A percentile compares a stretch with the other conserved stretches of the same genome.
These are phyloP conservation scores for Staurois parvus DNA, from an alignment of 2,797 vertebrate species.

Conservation along the genomic window DNA sequence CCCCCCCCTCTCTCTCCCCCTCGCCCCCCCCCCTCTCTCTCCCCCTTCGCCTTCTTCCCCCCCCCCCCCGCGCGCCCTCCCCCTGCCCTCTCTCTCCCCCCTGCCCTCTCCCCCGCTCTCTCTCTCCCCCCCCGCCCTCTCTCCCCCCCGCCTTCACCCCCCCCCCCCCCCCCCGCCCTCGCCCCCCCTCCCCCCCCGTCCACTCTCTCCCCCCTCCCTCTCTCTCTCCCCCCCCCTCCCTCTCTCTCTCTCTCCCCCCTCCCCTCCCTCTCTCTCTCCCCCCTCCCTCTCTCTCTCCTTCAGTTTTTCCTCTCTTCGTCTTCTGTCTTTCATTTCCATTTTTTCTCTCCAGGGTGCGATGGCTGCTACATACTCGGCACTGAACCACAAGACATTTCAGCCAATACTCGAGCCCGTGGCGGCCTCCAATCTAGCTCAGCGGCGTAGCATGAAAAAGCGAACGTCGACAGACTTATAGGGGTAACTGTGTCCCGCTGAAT, in stretches of 20 bases:
- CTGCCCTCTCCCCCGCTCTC: neutral
- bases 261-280: neutral
- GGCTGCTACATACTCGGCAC: conserved; percentile 91
- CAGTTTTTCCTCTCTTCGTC: neutral
- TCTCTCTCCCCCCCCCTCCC: neutral
- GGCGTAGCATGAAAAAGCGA: conserved; percentile 97
- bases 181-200: no score
- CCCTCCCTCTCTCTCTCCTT: neutral
- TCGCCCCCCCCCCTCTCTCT: neutral
- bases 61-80: neutral
- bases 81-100: neutral
- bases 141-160: no score
- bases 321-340: neutral
- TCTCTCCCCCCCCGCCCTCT: no score
- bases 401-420: conserved; percentile 95
- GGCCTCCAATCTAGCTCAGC: conserved; percentile 94
- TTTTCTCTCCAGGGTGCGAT: conserved; percentile 85
- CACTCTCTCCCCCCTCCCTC: no score
- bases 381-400: conserved; percentile 95
- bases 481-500: conserved; percentile 66
- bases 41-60: neutral
- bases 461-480: conserved; percentile 95
- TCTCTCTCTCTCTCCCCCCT: neutral
- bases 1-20: neutral
- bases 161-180: no score